Evolutionary conservation across 2,888 invertebrate species (phyloP), one percentile per base, ranked within the genome.

Genomic region (Hirtodrosophila trivittata): DNA sequence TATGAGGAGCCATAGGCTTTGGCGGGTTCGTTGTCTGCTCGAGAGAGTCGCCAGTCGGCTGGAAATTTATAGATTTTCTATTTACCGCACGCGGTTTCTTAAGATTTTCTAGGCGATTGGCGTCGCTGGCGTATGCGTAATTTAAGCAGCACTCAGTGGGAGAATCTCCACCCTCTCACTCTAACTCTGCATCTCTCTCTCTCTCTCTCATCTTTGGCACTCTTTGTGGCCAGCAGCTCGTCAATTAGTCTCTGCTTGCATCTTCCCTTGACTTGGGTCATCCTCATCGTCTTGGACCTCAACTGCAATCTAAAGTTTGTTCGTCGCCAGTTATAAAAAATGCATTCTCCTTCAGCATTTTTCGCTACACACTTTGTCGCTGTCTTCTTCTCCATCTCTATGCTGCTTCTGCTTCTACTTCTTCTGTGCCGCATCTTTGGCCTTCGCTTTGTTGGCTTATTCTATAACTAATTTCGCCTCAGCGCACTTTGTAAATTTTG

Each of bases 221-320:
- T n/a, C n/a, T n/a, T n/a, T n/a, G n/a, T n/a, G n/a, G n/a, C n/a
- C n/a, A n/a, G n/a, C n/a, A n/a, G n/a, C n/a, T n/a, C n/a, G n/a
- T n/a, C n/a, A n/a, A n/a, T n/a, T n/a, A n/a, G n/a, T n/a, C n/a
- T n/a, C n/a, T n/a, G n/a, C n/a, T n/a, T n/a, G n/a, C n/a, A n/a
- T n/a, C n/a, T n/a, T n/a, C n/a, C n/a, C n/a, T n/a, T n/a, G n/a
- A n/a, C n/a, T n/a, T n/a, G n/a, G n/a, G n/a, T n/a, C n/a, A n/a
- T n/a, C n/a, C n/a, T n/a, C n/a, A n/a, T n/a, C n/a, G n/a, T n/a
- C n/a, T n/a, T n/a, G n/a, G n/a, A n/a, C 10, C 32, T n/a, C 39
- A 72, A 86, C 49, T 85, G 83, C 69, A 85, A 85, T 82, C 86
- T 69, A 75, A 81, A 82, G 68, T 81, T 80, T 81, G 18, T 35